Conservation (phyloP, 2,888 invertebrate genomes). For the Serripes groenlandicus region DNA sequence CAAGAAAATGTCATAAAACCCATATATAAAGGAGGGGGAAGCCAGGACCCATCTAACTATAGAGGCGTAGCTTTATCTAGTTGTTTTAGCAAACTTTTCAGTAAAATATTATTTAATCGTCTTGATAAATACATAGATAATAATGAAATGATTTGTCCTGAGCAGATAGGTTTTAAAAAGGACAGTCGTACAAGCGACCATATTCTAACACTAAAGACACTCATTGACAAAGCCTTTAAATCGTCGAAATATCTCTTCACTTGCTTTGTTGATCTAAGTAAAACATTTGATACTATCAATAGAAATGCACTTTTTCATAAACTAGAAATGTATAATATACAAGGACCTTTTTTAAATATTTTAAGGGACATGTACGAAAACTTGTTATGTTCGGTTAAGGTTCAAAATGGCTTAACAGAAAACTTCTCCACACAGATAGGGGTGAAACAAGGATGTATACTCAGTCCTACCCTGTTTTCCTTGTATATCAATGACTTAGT, state of each 20-base stretch:
- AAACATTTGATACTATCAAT: constrained; percentile 10
- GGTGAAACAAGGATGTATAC: constrained; percentile 7
- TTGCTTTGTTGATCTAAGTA: too few relatives aligned
- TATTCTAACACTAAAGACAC: too few relatives aligned
- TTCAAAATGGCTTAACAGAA: background rate
- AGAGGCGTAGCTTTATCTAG: background rate
- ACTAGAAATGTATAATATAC: background rate
- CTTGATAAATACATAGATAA: background rate
- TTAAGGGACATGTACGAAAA: background rate
- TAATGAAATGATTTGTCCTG: background rate
- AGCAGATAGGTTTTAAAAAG: background rate
- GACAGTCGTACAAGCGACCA: too few relatives aligned
- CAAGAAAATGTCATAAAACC: background rate
- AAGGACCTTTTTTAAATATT: background rate
- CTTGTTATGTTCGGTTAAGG: background rate
- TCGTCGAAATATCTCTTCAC: too few relatives aligned
- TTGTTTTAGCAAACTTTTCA: background rate
- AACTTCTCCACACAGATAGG: background rate
- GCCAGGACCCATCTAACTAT: background rate
- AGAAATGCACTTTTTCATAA: constrained; percentile 1
- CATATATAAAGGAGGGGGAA: background rate
- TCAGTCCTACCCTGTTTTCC: constrained; percentile 14
- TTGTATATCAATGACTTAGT: background rate
- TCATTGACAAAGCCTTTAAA: too few relatives aligned
- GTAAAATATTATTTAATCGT: background rate